These are phyloP conservation scores for Xestia rhomboidea DNA, from an alignment of 2,888 invertebrate genomes.

Conservation along the genomic window DNA sequence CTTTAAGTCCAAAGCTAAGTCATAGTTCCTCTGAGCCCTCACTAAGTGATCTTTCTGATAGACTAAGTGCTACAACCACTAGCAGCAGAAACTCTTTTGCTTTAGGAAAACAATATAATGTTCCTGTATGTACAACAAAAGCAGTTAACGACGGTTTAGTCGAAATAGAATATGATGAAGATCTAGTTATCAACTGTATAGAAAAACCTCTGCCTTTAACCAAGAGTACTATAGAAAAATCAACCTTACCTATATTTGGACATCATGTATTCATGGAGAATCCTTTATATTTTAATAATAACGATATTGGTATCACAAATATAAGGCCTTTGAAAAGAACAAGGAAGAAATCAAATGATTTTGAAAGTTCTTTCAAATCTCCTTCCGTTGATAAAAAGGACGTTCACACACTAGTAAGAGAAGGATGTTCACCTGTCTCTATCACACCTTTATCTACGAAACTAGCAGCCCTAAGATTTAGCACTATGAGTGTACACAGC, in stretches of 20 bases:
- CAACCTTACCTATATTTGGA: conserved; percentile 88
- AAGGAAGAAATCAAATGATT: conserved; percentile 87
- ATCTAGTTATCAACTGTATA: conserved; percentile 84
- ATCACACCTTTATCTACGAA: conserved; percentile 91
- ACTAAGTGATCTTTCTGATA: conserved; percentile 83
- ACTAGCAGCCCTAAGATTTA: conserved; percentile 91
- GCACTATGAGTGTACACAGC: conserved; percentile 86
- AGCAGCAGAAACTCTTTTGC: conserved; percentile 79
- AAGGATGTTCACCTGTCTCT: conserved; percentile 87
- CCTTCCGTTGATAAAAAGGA: conserved; percentile 87
- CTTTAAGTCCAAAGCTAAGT: conserved; percentile 77
- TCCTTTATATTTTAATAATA: conserved; percentile 88
- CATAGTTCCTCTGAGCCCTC: conserved; percentile 87
- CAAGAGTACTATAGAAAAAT: conserved; percentile 78
- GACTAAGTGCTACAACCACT: conserved; percentile 78
- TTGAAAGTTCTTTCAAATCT: conserved; percentile 87
- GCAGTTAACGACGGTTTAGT: conserved; percentile 88
- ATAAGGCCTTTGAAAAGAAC: conserved; percentile 85
- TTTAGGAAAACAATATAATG: conserved; percentile 69
- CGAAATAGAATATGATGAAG: conserved; percentile 90
- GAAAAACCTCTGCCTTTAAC: conserved; percentile 80
- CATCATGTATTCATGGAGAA: conserved; percentile 88
- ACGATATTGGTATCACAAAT: conserved; percentile 78
- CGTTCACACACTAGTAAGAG: conserved; percentile 83
- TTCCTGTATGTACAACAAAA: conserved; percentile 84